Conservation (phyloP, 2,113 vertebrate species). For the Scolopax mira region DNA sequence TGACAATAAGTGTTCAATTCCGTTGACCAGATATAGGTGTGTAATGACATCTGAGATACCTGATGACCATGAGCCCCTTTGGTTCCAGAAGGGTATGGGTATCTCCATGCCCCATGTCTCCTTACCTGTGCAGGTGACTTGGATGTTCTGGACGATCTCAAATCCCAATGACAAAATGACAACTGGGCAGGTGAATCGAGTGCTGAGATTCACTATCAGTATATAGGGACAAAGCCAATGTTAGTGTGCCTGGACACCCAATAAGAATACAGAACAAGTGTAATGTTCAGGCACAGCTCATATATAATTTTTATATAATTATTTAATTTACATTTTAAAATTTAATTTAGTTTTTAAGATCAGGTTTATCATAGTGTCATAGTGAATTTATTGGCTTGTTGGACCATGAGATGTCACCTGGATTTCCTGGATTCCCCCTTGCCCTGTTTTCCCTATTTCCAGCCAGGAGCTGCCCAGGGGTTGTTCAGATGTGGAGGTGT, state of each 20-base stretch:
- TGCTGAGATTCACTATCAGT: background rate
- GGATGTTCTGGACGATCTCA: background rate
- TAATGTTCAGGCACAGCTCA: background rate
- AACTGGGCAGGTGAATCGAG: background rate
- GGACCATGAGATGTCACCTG: background rate
- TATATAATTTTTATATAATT: background rate
- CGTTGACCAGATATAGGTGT: background rate
- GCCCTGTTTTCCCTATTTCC: background rate
- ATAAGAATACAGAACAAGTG: background rate
- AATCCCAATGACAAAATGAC: background rate
- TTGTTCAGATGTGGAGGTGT: background rate
- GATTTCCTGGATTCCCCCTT: background rate
- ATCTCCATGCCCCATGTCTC: background rate
- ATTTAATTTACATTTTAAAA: background rate
- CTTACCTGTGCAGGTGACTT: background rate
- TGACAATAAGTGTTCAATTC: background rate
- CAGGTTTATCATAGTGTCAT: background rate
- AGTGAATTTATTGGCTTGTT: background rate
- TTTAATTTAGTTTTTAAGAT: background rate
- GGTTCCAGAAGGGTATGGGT: background rate
- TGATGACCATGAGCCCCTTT: fast-evolving
- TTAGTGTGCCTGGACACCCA: background rate
- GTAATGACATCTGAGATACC: background rate
- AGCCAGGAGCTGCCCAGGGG: background rate
- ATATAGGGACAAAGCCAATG: background rate